Evolutionary conservation across 1,140 invertebrate genomes (phyloP).

Genomic region (Cydia fagiglandana): DNA sequence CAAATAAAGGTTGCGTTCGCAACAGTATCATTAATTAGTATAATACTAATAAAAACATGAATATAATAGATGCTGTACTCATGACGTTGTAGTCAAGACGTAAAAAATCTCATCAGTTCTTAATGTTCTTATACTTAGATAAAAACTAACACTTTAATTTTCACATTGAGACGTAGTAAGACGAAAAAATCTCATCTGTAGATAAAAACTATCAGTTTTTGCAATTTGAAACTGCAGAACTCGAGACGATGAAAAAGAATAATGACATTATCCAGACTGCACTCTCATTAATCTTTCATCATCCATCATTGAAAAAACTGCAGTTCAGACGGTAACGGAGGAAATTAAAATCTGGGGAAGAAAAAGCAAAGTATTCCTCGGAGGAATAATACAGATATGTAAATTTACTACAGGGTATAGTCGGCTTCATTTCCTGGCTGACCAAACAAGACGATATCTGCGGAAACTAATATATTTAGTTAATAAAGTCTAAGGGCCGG

Average conservation of each 20-base stretch:
- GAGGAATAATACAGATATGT: constrained; percentile 1
- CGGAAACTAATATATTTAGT: neutral
- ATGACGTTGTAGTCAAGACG: too few relatives aligned
- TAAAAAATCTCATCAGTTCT: too few relatives aligned
- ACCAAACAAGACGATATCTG: neutral
- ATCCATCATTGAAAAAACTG: constrained; percentile 24
- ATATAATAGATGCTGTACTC: too few relatives aligned
- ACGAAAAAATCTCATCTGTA: too few relatives aligned
- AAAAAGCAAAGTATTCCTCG: neutral
- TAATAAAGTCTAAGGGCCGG: neutral
- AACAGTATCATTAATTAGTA: too few relatives aligned
- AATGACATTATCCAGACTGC: constrained; percentile 6
- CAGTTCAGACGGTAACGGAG: constrained; percentile 14
- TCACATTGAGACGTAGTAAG: too few relatives aligned
- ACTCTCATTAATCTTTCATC: constrained; percentile 4
- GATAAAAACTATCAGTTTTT: too few relatives aligned
- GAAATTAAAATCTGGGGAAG: constrained; percentile 18
- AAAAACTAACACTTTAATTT: too few relatives aligned
- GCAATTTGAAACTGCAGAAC: neutral
- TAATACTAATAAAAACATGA: too few relatives aligned
- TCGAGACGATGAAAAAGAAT: constrained; percentile 9
- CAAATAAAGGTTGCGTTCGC: too few relatives aligned
- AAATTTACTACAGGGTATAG: constrained; percentile 4
- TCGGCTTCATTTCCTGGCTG: constrained; percentile 9
- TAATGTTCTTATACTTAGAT: too few relatives aligned